phyloP scores from a whole-genome alignment of 2,888 invertebrate genomes.

The Melinaea marsaeus region DNA sequence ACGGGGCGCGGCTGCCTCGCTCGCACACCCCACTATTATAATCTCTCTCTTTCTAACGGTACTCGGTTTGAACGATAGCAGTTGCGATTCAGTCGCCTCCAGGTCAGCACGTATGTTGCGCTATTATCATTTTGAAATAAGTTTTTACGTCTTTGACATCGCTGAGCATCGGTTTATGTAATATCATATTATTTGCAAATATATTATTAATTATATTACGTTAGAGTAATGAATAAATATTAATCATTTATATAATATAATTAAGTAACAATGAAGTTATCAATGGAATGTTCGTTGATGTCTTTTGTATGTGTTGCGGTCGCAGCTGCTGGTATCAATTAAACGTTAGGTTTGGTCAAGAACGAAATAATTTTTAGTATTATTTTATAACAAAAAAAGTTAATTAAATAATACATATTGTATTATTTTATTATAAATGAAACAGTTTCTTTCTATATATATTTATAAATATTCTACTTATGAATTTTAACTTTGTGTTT shows the following conservation, averaged over 20 bases:
- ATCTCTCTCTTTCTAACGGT: constrained; percentile 73
- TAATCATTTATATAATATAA: constrained; percentile 5
- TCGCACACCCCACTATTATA: constrained; percentile 53
- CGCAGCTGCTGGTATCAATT: neutral
- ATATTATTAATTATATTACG: no score
- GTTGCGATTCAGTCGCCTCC: constrained; percentile 69
- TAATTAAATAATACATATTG: neutral
- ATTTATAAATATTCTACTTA: no score
- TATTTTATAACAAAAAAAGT: neutral
- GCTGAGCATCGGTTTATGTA: constrained; percentile 22
- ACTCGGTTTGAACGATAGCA: constrained; percentile 71
- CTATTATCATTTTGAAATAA: constrained; percentile 37
- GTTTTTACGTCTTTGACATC: constrained; percentile 54
- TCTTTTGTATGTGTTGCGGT: constrained; percentile 46
- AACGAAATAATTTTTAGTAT: neutral
- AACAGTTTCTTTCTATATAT: no score
- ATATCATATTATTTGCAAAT: no score
- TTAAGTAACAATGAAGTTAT: neutral
- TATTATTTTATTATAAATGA: no score
- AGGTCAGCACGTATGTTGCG: constrained; percentile 41
- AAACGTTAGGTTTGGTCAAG: neutral
- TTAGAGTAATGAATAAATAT: neutral
- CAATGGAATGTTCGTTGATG: constrained; percentile 47
- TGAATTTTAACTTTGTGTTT: no score
- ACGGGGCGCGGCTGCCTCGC: constrained; percentile 62